phyloP scores from a whole-genome alignment of 2,888 invertebrate species.

The Drosophila paramelanica region DNA sequence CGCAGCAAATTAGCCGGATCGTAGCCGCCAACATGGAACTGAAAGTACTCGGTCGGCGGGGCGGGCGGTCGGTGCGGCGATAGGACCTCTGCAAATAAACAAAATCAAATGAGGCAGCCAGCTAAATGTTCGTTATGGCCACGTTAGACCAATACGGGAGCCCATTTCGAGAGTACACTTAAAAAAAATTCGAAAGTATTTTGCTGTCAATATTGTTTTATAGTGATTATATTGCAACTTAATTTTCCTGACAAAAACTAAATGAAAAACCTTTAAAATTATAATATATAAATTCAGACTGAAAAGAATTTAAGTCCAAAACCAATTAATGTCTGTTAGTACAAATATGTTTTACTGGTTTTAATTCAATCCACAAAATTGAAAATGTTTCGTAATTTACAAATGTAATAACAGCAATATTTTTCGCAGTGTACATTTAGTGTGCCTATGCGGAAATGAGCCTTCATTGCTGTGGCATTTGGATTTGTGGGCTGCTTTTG shows the following conservation, averaged over 20 bases:
- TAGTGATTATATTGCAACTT: no score
- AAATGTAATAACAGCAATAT: no score
- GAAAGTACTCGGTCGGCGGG: conserved; percentile 95
- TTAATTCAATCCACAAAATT: no score
- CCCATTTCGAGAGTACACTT: neutral
- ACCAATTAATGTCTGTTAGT: no score
- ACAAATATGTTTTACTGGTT: no score
- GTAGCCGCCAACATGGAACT: conserved; percentile 94
- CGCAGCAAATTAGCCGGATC: conserved; percentile 90
- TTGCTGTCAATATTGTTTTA: no score
- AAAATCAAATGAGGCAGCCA: conserved; percentile 60
- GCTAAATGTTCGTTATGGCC: conserved; percentile 9
- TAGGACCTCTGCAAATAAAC: conserved; percentile 89
- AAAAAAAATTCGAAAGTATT: neutral
- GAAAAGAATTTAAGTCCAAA: no score
- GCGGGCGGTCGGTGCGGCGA: conserved; percentile 95
- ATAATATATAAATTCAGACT: no score
- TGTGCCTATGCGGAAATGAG: conserved; percentile 61
- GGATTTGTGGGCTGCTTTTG: conserved; percentile 32
- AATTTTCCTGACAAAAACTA: no score
- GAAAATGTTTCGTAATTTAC: no score
- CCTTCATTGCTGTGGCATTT: conserved; percentile 71
- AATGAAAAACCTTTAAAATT: no score
- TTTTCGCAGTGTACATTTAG: conserved; percentile 6
- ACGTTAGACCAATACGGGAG: conserved; percentile 4